Evolutionary conservation across 2,888 invertebrate genomes (phyloP), one percentile per base, ranked within the genome.

Genomic region (Loripinus fragilis): DNA sequence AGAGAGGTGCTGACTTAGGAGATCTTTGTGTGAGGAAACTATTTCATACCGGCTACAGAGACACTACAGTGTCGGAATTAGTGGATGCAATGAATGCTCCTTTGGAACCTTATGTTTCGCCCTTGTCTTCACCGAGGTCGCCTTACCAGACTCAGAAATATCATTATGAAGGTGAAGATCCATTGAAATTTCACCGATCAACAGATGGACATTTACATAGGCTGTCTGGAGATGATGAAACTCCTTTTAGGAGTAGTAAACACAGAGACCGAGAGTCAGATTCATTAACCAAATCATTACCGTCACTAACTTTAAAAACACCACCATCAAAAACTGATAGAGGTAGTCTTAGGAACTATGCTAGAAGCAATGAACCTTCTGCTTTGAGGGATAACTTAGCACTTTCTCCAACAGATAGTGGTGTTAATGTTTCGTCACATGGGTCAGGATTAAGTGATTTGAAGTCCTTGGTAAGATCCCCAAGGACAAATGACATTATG

Each of bases 91-190:
- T 85, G 15, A 82, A 82, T 67, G 79, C 78, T 52, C 82, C 85
- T 38, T 50, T 81, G 20, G 81, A 84, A 50, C 83, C 83, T 7
- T 83, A 83, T 35, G 38, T 72, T 48, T 80, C 83, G 25, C 83
- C 83, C 20, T 67, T 83, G 1, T 8, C 78, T 0, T 83, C 83
- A 12, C 83, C 83, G 38, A 65, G 64, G 42, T 76, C 78, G 38
- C 83, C 79, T 1, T 28, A 64, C 64, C 41, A 60, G 10, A 38
- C 78, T 25, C 65, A 74, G 35, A 83, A 83, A 75, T 85, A 77
- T 69, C 80, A 76, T 23, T 86, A 85, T 75, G 81, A 83, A 71
- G 78, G 83, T 75, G 81, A 83, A 71, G 78, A 83, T 33, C 85
- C 85, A 0, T 67, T 85, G 42, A 81, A 85, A 12, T 69, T 86